Conservation (phyloP, 2,797 vertebrate species). For the Poecilia wingei region DNA sequence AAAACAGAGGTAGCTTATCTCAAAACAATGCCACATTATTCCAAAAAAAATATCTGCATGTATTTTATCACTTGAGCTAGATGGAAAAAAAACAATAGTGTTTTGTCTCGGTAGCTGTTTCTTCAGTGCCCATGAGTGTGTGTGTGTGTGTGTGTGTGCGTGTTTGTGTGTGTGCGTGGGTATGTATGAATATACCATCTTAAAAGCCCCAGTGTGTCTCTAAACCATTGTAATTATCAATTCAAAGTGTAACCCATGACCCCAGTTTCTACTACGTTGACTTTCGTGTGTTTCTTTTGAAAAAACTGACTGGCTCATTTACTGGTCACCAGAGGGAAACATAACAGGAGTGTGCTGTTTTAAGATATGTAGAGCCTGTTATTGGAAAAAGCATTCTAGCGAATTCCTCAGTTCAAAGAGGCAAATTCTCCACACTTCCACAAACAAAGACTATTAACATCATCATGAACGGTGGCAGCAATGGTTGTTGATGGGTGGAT, state of each 20-base stretch:
- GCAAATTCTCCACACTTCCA: constrained; percentile 15
- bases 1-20: constrained; percentile 6
- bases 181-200: not conserved
- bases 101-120: not conserved
- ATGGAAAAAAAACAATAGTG: not conserved
- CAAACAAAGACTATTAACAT: constrained; percentile 47
- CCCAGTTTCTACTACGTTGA: not conserved
- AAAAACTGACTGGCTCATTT: not conserved
- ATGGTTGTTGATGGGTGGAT: constrained; percentile 35
- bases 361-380: not conserved
- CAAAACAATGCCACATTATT: constrained; percentile 9
- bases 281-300: not conserved
- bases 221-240: constrained; percentile 12
- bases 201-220: constrained; percentile 8
- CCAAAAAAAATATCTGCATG: not conserved
- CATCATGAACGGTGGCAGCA: constrained; percentile 30
- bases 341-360: not conserved
- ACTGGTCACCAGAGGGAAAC: constrained; percentile 1
- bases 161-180: not conserved
- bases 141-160: not conserved
- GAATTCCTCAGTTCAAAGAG: constrained; percentile 11
- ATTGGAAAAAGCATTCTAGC: constrained; percentile 11
- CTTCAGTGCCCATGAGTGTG: not conserved
- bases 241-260: constrained; percentile 12
- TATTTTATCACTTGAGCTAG: constrained; percentile 2